phyloP scores from a whole-genome alignment of 2,113 vertebrate genomes.

The Centropus bengalensis region DNA sequence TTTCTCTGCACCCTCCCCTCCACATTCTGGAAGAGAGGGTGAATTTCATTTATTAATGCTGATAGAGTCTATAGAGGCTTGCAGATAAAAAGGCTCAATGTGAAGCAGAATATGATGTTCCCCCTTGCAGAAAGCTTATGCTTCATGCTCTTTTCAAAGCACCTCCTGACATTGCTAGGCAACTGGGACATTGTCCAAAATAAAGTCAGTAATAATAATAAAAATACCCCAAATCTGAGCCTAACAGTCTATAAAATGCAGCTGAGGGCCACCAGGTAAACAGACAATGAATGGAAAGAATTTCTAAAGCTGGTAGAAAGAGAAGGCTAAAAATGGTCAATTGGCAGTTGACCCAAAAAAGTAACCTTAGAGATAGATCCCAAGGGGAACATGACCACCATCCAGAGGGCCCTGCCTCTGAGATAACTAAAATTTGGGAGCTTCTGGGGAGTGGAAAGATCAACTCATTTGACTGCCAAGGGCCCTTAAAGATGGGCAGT shows the following conservation, averaged over 20 bases:
- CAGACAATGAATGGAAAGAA: not conserved
- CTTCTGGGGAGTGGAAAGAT: not conserved
- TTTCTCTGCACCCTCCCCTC: not conserved
- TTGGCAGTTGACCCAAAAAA: not conserved
- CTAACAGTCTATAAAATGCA: not conserved
- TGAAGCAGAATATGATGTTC: not conserved
- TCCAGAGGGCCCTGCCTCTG: not conserved
- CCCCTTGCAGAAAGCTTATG: not conserved
- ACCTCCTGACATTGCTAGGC: constrained; percentile 14
- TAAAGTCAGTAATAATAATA: not conserved
- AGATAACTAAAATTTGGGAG: not conserved
- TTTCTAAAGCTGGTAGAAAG: not conserved
- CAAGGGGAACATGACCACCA: accelerated
- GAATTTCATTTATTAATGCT: not conserved
- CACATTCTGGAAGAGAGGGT: not conserved
- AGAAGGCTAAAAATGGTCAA: not conserved
- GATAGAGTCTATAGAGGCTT: not conserved
- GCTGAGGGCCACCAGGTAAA: not conserved
- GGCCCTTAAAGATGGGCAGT: not conserved
- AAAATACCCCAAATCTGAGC: not conserved
- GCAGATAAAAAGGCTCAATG: not conserved
- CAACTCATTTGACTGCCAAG: not conserved
- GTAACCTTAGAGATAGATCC: not conserved
- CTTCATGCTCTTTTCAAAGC: not conserved
- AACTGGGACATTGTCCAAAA: not conserved